Evolutionary conservation across 2,797 vertebrate species (phyloP).

Genomic region (Tapera naevia): DNA sequence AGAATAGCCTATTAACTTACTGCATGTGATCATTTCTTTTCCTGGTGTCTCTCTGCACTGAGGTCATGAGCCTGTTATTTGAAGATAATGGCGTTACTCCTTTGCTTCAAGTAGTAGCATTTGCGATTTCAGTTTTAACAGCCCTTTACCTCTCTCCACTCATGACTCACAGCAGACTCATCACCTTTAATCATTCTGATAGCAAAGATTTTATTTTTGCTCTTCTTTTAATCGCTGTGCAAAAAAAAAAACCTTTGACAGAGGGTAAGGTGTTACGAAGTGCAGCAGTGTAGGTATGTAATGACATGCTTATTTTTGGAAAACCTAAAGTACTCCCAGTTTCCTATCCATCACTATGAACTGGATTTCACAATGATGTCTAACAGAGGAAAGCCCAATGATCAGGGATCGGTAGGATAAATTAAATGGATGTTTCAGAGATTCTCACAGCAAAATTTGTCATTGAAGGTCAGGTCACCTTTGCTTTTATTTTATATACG

Average conservation of each 20-base stretch:
- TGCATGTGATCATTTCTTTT: conserved; percentile 17
- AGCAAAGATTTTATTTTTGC: conserved; percentile 28
- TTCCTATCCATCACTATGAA: background rate
- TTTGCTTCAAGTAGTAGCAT: conserved; percentile 2
- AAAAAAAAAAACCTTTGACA: background rate
- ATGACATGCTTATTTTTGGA: background rate
- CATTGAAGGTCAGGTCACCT: background rate
- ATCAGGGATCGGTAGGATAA: background rate
- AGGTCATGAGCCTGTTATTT: conserved; percentile 28
- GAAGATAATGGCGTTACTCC: conserved; percentile 15
- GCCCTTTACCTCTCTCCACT: background rate
- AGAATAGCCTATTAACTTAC: background rate
- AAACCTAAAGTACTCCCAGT: background rate
- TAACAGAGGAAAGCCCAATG: background rate
- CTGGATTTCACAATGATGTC: background rate
- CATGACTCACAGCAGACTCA: conserved; percentile 50
- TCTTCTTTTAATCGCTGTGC: background rate
- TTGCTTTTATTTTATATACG: background rate
- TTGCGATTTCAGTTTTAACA: conserved; percentile 24
- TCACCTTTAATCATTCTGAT: conserved; percentile 43
- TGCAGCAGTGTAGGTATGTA: background rate
- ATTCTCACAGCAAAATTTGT: background rate
- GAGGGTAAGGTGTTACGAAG: background rate
- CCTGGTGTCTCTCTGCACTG: conserved; percentile 3
- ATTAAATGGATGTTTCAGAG: background rate